Evolutionary conservation across 2,113 vertebrate genomes (phyloP), one percentile per base, ranked within the genome.

Genomic region (Alosa alosa): DNA sequence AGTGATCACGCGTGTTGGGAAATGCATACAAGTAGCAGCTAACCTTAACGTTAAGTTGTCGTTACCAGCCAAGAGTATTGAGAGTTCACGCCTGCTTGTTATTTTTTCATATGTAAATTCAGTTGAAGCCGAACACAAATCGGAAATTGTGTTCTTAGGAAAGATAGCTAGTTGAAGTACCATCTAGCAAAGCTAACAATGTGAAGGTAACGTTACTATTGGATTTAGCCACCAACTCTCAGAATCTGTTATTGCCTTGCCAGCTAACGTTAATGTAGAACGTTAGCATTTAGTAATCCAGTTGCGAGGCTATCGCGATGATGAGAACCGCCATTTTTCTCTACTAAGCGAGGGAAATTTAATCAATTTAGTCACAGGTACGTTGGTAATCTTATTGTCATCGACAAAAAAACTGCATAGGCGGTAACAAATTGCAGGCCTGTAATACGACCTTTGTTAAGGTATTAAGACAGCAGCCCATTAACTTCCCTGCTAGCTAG

Each of bases 251-350:
- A n/a, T 25, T n/a, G 60, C 60, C 41, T 88, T 78, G 60, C 91
- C 86, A 55, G 86, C 89, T 68, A 90, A 89, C 88, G 22, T 44
- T 44, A 44, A 44, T 44, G 20, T 83, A 52, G 15, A 39, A 44
- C 39, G 78, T 44, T 81, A 82, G 75, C 75, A 52, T 72, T 72
- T 78, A 20, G 4, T 60, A 60, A 60, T 60, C 20, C 72, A 78
- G 72, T 78, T 78, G 72, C 36, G 72, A 41, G 72, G 72, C 72
- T 78, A 78, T 78, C 72, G 72, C 72, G 72, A 78, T 78, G 72
- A 41, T 64, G 84, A 39, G 86, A 64, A 83, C 86, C 86, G 89
- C 86, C 89, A 86, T 90, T 87, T 90, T 84, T n/a, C 55, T 31
- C 47, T 31, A 85, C 18, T 47, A 83, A 84, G 87, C 50, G 86